Evolutionary conservation across 2,888 invertebrate species (phyloP).

Genomic region (Aethes cnicana): DNA sequence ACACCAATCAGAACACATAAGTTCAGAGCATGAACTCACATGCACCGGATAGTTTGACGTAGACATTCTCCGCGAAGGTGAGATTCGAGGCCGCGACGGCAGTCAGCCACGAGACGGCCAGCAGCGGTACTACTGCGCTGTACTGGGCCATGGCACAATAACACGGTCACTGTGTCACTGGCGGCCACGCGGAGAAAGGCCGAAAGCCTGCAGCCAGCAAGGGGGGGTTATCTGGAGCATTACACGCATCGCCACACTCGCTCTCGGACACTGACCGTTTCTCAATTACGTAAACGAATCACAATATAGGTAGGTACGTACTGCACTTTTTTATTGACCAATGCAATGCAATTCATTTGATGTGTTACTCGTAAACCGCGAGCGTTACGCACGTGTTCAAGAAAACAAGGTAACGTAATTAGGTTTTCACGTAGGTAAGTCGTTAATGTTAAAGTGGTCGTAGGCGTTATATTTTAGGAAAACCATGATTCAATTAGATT

Average conservation of each 20-base stretch:
- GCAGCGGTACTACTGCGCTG: slow-evolving; percentile 47
- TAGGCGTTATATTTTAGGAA: no score
- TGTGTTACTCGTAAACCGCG: background rate
- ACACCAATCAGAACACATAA: slow-evolving; percentile 32
- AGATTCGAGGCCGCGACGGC: slow-evolving; percentile 47
- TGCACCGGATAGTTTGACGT: slow-evolving; percentile 69
- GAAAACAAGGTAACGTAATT: no score
- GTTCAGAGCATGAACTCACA: slow-evolving; percentile 61
- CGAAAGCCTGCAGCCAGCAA: slow-evolving; percentile 31
- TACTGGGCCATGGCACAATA: slow-evolving; percentile 65
- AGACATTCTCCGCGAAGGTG: slow-evolving; percentile 68
- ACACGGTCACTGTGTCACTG: slow-evolving; percentile 78
- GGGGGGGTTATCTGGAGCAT: slow-evolving; percentile 70
- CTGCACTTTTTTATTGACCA: slow-evolving; percentile 21
- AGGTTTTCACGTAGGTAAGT: no score
- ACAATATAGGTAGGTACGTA: slow-evolving; percentile 20
- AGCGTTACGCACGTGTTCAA: no score
- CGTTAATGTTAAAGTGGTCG: no score
- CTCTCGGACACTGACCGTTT: slow-evolving; percentile 36
- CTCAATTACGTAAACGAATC: slow-evolving; percentile 27
- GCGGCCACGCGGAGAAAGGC: slow-evolving; percentile 70
- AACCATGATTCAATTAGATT: no score
- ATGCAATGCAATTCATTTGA: slow-evolving; percentile 13
- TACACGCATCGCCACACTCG: slow-evolving; percentile 39
- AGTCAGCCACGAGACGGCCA: slow-evolving; percentile 45